Conservation (phyloP, 2,113 vertebrate genomes). For the Ellobius talpinus region DNA sequence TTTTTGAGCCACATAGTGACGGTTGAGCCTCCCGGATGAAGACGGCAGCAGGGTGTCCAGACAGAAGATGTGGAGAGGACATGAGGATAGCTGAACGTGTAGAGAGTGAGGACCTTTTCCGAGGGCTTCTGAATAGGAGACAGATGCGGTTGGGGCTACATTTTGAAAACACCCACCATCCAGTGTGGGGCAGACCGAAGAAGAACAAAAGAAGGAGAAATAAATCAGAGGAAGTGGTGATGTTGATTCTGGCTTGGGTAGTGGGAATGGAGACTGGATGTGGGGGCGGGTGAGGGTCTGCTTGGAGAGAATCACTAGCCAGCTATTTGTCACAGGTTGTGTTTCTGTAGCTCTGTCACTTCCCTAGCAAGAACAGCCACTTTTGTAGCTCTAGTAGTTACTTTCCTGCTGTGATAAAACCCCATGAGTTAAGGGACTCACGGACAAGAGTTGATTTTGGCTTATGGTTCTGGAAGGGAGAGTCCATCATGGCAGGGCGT, state of each 20-base stretch:
- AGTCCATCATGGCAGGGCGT: background rate
- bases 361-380: background rate
- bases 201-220: background rate
- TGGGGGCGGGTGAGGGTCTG: background rate
- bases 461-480: background rate
- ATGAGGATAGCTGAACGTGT: background rate
- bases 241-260: background rate
- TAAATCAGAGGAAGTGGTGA: background rate
- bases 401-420: background rate
- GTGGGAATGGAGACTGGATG: background rate
- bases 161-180: background rate
- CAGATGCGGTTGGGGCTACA: background rate
- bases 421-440: background rate
- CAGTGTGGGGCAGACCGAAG: background rate
- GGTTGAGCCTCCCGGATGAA: background rate
- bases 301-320: background rate
- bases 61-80: background rate
- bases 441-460: background rate
- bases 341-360: rapidly evolving
- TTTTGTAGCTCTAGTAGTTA: background rate
- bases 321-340: background rate
- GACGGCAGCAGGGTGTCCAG: background rate
- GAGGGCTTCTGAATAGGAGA: background rate
- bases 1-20: background rate
- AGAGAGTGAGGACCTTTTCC: background rate